Base-by-base conservation (phyloP, 2,888 invertebrate species). In the Nowickia ferox region DNA sequence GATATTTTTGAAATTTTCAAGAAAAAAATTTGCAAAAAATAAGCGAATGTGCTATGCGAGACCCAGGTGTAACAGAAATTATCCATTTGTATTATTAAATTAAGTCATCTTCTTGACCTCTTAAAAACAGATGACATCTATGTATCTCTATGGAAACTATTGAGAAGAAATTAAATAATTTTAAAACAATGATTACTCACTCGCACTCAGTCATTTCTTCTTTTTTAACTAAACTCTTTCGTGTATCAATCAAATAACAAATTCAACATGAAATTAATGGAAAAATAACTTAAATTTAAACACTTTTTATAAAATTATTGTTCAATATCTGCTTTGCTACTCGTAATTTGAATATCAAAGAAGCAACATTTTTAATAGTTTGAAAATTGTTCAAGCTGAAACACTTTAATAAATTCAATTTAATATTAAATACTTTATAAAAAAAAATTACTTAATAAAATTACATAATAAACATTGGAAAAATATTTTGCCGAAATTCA, bases 401-500 rank as follows among this genome's bases (percentile, higher is more conserved):
- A 69, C 46, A 38, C n/a, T 42, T 69, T 40, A 44, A 15, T 42
- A 69, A 15, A 42, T 17, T 42, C 48, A 22, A 78, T 42, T 30
- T 30, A 42, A 13, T 6, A 61, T 51, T 68, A 40, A 51, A 48
- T 51, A 51, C 15, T 46, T 72, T 51, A 44, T 51, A 57, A 15
- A 30, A 68, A 51, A 51, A 15, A 55, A 17, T 48, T 42, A 59
- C 57, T 30, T 53, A 66, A 66, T n/a, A 57, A 72, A 78, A 59
- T 84, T 74, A n/a, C 71, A 69, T 82, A 65, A 83, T 30, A 71
- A 46, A 59, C 17, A 72, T 72, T 61, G 42, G 10, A 75, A 75
- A 78, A 71, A 40, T 22, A 19, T 51, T 46, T 63, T 42, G 71
- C 69, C 74, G 65, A 85, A 79, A 79, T 79, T 82, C 69, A 82